Base-by-base conservation (phyloP, 1,140 invertebrate species). In the Dreissena rostriformis region DNA sequence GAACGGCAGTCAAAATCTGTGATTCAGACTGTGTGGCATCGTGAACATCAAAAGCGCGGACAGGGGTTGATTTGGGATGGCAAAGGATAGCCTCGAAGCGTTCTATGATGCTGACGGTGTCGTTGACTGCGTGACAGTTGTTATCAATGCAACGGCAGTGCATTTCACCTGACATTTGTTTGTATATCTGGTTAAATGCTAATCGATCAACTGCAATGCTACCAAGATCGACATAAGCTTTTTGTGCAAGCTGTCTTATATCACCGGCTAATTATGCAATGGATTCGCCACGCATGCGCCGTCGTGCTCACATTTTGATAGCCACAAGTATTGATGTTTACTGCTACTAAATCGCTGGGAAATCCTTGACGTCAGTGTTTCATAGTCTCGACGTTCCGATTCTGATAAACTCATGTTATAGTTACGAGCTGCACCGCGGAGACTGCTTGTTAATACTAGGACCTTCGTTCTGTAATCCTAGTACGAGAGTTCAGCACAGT, bases 121-220 rank as follows among this genome's bases (percentile, higher is more conserved):
- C 28, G 17, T 71, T 11, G 8, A 39, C 39, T 39, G 39, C 8
- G 39, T 39, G 39, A 39, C 39, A 39, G 39, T 1, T 19, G 5
- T 29, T 74, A 24, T 66, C 68, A 53, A 74, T 39, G 63, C 70
- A 82, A 1, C 57, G 17, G 51, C 57, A 82, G 24, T 73, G 53
- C 51, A 72, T 52, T 4, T 73, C 79, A 10, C 0, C 6, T 11
- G 49, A 24, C 0, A 79, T 17, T 22, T 19, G n/a, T 28, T 79
- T 79, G 15, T 70, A 79, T 4, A 79, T 28, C 39, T 66, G 61
- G 66, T 79, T 28, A 0, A 80, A 24, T 14, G 66, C 77, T 1
- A 80, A 14, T 4, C 49, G 0, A 19, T 80, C 77, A 19, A 52
- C 15, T 71, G 5, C 49, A 52, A 19, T 26, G n/a, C 14, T 19